Percentiles rank a stretch among this genome's conserved stretches.
These are phyloP conservation scores for Blastomussa wellsi DNA, from an alignment of 92 coral and sea anemone species.

Conservation along the genomic window DNA sequence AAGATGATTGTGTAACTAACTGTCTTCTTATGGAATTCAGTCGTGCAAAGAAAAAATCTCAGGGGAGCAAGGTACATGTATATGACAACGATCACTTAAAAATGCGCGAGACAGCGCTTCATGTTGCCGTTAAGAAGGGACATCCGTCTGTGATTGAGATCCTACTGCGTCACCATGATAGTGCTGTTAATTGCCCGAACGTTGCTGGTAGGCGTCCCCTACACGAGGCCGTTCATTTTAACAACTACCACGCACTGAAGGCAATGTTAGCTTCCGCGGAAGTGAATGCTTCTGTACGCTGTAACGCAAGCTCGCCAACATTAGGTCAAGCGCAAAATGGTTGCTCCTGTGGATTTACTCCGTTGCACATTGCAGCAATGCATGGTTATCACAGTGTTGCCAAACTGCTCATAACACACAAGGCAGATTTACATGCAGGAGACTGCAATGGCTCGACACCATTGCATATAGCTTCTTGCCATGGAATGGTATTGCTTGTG, in stretches of 20 bases:
- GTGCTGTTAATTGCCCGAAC: slow-evolving; percentile 55
- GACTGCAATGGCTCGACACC: slow-evolving; percentile 67
- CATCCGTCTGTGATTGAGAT: slow-evolving; percentile 45
- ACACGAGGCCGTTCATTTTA: slow-evolving; percentile 51
- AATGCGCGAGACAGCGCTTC: slow-evolving; percentile 70
- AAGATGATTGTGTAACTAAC: slow-evolving; percentile 57
- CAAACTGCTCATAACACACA: slow-evolving; percentile 26
- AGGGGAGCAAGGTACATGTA: not conserved
- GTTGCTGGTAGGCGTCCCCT: slow-evolving; percentile 58
- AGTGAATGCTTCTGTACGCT: not conserved
- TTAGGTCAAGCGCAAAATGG: not conserved
- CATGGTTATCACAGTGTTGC: slow-evolving; percentile 46
- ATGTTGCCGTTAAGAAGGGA: slow-evolving; percentile 56
- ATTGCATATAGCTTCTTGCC: slow-evolving; percentile 53
- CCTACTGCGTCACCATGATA: slow-evolving; percentile 23
- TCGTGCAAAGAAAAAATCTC: no score
- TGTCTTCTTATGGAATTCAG: no score
- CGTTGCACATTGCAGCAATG: slow-evolving; percentile 53
- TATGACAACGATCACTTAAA: slow-evolving; percentile 34
- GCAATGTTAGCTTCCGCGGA: not conserved
- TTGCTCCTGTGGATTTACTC: slow-evolving; percentile 55
- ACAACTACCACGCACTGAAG: slow-evolving; percentile 16
- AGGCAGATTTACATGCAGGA: slow-evolving; percentile 3
- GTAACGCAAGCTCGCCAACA: not conserved
- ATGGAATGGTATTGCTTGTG: slow-evolving; percentile 15